Evolutionary conservation across 2,888 invertebrate species (phyloP).

Genomic region (Nebria brevicollis): DNA sequence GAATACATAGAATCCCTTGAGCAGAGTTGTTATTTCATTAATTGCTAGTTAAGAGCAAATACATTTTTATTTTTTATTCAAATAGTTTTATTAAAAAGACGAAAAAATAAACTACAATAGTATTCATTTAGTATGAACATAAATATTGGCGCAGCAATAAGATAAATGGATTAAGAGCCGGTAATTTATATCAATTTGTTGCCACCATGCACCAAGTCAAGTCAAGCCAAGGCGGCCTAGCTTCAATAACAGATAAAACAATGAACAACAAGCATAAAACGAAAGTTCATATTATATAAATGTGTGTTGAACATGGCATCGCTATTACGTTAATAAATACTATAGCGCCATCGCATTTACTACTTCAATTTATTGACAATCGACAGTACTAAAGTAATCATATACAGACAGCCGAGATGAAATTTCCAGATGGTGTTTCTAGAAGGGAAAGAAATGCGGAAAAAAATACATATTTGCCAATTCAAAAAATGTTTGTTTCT

Average conservation of each 20-base stretch:
- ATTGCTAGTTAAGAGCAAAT: neutral
- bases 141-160: neutral
- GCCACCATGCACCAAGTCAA: neutral
- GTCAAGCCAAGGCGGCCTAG: neutral
- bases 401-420: neutral
- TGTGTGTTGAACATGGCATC: neutral
- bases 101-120: too few relatives aligned
- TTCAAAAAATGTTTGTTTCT: too few relatives aligned
- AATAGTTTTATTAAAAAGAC: too few relatives aligned
- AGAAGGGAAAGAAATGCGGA: too few relatives aligned
- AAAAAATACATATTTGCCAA: too few relatives aligned
- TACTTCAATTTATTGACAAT: neutral
- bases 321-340: neutral
- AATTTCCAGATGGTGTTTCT: too few relatives aligned
- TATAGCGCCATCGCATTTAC: neutral
- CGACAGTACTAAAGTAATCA: neutral
- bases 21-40: neutral
- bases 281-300: neutral
- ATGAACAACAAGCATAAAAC: neutral
- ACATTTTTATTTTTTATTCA: too few relatives aligned
- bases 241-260: neutral
- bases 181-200: neutral
- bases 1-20: neutral
- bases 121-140: neutral
- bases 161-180: neutral